phyloP scores from a whole-genome alignment of 2,797 vertebrate genomes.

The Echeneis naucrates region DNA sequence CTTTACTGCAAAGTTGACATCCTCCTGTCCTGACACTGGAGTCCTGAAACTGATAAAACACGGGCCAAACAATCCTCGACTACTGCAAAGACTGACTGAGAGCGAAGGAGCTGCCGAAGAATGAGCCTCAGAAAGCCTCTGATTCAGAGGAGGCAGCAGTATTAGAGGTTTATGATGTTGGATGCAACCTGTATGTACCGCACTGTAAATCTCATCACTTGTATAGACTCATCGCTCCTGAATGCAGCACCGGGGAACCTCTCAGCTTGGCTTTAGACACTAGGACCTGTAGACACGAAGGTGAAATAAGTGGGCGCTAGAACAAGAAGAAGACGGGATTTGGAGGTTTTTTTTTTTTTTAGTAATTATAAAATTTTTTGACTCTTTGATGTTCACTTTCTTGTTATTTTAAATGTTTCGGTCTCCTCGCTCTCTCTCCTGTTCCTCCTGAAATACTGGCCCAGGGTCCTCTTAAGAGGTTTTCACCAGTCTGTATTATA shows the following conservation, averaged over 20 bases:
- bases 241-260: conserved; percentile 29
- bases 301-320: conserved; percentile 9
- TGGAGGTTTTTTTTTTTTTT: conserved; percentile 23
- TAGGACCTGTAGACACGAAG: conserved; percentile 30
- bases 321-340: conserved; percentile 29
- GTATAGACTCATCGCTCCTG: conserved; percentile 21
- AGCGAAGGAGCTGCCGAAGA: conserved; percentile 30
- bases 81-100: conserved; percentile 47
- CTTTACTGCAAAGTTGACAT: conserved; percentile 51
- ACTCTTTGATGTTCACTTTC: background rate
- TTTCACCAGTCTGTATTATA: conserved; percentile 28
- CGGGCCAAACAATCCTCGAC: conserved; percentile 22
- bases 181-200: conserved; percentile 19
- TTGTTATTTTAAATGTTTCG: conserved; percentile 20
- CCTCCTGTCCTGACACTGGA: conserved; percentile 69
- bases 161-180: conserved; percentile 37
- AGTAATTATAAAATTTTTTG: background rate
- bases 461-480: conserved; percentile 44
- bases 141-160: conserved; percentile 28
- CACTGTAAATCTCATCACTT: conserved; percentile 42
- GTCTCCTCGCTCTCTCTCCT: background rate
- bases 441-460: conserved; percentile 41
- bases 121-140: conserved; percentile 4
- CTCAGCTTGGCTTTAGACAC: conserved; percentile 24
- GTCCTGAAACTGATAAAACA: background rate